A percentile compares a stretch with the other conserved stretches of the same genome.
Conservation (phyloP, 2,113 vertebrate genomes). For the Oostethus manadensis region DNA sequence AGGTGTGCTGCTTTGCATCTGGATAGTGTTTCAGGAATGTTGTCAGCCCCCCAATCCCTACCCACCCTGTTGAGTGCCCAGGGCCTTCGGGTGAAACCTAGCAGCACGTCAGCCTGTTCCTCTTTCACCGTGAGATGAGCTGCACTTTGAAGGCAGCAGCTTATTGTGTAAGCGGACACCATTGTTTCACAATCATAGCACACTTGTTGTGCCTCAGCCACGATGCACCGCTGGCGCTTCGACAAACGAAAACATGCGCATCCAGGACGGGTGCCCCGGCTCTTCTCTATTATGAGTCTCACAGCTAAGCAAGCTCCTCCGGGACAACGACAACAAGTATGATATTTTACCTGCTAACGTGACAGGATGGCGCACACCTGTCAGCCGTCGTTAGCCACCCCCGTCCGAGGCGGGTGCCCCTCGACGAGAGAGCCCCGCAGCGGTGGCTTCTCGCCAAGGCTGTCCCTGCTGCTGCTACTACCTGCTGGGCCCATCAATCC, state of each 20-base stretch:
- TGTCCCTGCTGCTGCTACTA: conserved; percentile 86
- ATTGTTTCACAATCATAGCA: conserved; percentile 73
- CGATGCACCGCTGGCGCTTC: conserved; percentile 32
- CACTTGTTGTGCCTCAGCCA: conserved; percentile 65
- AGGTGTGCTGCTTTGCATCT: conserved; percentile 71
- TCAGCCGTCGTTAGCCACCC: conserved; percentile 45
- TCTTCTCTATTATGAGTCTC: no score
- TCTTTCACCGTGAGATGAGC: conserved; percentile 58
- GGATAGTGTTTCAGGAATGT: conserved; percentile 72
- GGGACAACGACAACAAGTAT: neutral
- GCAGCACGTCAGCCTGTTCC: conserved; percentile 48
- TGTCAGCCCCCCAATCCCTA: conserved; percentile 14
- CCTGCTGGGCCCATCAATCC: conserved; percentile 99
- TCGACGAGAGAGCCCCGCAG: conserved; percentile 72
- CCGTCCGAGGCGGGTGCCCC: conserved; percentile 62
- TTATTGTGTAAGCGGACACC: conserved; percentile 76
- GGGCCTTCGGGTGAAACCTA: conserved; percentile 62
- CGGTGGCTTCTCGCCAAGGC: conserved; percentile 70
- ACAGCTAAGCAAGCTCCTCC: no score
- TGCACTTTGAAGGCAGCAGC: conserved; percentile 70
- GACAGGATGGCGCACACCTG: conserved; percentile 30
- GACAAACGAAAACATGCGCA: conserved; percentile 10
- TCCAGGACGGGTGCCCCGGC: no score
- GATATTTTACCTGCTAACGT: neutral
- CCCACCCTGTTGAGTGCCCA: conserved; percentile 35